phyloP scores from a whole-genome alignment of 2,797 vertebrate genomes.

The Sebastiscus albofasciatus region DNA sequence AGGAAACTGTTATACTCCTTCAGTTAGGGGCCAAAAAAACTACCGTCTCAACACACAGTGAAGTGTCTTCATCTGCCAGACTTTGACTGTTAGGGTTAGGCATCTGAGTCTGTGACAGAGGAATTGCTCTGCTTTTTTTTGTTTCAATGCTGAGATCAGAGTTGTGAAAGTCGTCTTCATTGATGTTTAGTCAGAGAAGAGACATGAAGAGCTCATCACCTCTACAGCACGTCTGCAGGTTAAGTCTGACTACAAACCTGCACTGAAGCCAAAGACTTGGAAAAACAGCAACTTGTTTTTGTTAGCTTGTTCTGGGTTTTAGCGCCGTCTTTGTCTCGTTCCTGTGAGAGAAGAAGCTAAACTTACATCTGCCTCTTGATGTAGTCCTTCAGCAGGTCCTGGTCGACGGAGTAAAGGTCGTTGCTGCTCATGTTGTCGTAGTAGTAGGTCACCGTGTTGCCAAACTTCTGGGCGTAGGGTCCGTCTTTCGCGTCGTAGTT shows the following conservation, averaged over 20 bases:
- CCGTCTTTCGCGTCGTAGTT: conserved; percentile 90
- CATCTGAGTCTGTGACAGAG: too few species aligned
- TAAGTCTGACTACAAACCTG: not conserved
- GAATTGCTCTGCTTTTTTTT: not conserved
- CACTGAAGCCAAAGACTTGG: not conserved
- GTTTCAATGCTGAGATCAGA: conserved; percentile 57
- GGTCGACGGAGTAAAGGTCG: conserved; percentile 92
- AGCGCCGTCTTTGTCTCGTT: not conserved
- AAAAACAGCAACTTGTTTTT: not conserved
- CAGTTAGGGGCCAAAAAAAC: conserved; percentile 3
- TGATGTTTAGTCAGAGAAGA: conserved; percentile 70
- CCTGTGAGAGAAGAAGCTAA: not conserved
- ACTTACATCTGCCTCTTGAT: conserved; percentile 99
- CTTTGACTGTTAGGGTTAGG: not conserved
- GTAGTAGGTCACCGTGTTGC: conserved; percentile 95
- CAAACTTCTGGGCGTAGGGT: conserved; percentile 88
- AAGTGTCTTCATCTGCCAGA: not conserved
- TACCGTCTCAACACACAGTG: not conserved
- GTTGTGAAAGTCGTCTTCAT: conserved; percentile 54
- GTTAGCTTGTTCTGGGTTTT: not conserved
- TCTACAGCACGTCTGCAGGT: conserved; percentile 43
- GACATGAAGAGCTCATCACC: conserved; percentile 70
- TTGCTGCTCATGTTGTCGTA: conserved; percentile 98
- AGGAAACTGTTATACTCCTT: not conserved
- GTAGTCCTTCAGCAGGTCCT: conserved; percentile 98